Conservation (phyloP, 2,113 vertebrate species). For the Calonectris borealis region DNA sequence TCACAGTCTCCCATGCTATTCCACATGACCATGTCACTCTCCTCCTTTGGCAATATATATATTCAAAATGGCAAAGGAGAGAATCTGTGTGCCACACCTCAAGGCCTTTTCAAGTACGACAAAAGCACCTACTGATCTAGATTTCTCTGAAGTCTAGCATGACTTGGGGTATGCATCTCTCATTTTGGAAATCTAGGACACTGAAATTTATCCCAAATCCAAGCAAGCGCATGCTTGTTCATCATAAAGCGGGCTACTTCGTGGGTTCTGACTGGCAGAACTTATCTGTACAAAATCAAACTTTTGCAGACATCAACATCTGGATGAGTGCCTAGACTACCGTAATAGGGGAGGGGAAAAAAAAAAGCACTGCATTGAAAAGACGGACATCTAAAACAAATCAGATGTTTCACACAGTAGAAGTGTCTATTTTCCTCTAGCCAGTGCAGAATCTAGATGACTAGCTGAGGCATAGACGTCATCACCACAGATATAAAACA, state of each 20-base stretch:
- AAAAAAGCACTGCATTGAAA: neutral
- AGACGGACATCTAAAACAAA: neutral
- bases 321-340: neutral
- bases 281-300: neutral
- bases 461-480: neutral
- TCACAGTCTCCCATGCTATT: neutral
- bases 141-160: neutral
- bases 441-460: neutral
- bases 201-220: neutral
- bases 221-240: neutral
- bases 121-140: neutral
- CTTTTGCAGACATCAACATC: neutral
- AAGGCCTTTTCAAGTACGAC: neutral
- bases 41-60: neutral
- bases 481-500: neutral
- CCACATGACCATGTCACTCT: neutral
- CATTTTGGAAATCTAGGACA: neutral
- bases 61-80: neutral
- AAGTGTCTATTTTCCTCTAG: neutral
- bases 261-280: neutral
- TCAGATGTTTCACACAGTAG: neutral
- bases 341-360: neutral
- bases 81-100: neutral
- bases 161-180: neutral
- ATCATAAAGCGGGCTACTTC: neutral